Evolutionary conservation across 2,797 vertebrate species (phyloP), one percentile per base, ranked within the genome.

Genomic region (Apogon talboti): DNA sequence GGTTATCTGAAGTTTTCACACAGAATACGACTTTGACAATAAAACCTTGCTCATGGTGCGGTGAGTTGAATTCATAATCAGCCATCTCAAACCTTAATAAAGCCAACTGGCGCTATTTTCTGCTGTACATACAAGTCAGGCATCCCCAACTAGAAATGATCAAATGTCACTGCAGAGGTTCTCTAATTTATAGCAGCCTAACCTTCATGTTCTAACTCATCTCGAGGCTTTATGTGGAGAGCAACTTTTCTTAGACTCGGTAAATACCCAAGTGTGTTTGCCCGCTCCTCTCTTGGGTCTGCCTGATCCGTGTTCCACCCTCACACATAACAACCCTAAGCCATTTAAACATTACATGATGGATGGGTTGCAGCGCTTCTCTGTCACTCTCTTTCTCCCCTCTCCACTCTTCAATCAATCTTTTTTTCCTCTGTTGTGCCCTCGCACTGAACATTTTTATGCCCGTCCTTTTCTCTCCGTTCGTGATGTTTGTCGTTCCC

Each of bases 341-440:
- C 71, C 79, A 60, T 79, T 88, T 85, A 87, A 90, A 86, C 61
- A 56, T 42, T 19, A 15, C 53, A 53, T 88, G 89, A 90, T 87
- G 70, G 82, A 91, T 89, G 78, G 53, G 19, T 68, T 51, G 59
- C 30, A 64, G 49, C 41, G 6, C 3, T 21, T 73, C 69, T 74
- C 66, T 71, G 60, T 84, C 82, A 79, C 72, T 79, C 71, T 84
- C 72, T 61, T 47, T 63, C 79, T 76, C 74, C 61, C 56, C 61
- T 51, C 65, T 58, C 49, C 3, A 24, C 74, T 63, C 65, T 33
- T 81, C 82, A 75, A 84, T 87, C 85, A 79, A 76, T 86, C 72
- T 74, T 51, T 57, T 48, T 56, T 55, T 18, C 30, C 15, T 56
- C 28, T 35, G n/a, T 55, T 40, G 49, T 70, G 48, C 35, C 75